These are phyloP conservation scores for Pangasius macronema DNA, from an alignment of 2,797 vertebrate species.

Conservation along the genomic window DNA sequence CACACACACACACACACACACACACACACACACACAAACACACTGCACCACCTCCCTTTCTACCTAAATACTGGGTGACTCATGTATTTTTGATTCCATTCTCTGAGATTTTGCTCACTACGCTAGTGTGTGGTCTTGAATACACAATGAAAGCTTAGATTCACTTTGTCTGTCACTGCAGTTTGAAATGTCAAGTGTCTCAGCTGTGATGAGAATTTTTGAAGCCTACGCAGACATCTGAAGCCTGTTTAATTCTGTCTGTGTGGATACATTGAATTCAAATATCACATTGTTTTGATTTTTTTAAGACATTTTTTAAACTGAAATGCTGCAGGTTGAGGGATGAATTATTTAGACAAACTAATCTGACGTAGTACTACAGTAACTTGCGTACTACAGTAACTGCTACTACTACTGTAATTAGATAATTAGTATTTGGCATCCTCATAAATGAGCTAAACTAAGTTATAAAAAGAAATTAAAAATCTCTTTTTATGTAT, in stretches of 20 bases:
- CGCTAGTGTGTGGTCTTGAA: conserved; percentile 45
- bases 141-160: conserved; percentile 35
- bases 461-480: neutral
- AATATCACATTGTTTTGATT: neutral
- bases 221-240: neutral
- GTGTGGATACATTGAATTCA: conserved; percentile 4
- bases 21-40: conserved; percentile 3
- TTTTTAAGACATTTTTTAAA: neutral
- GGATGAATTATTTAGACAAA: neutral
- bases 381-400: neutral
- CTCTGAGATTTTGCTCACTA: conserved; percentile 36
- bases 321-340: neutral
- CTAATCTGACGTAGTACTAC: too few species aligned
- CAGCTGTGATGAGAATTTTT: conserved; percentile 24
- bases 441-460: neutral
- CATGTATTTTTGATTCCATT: conserved; percentile 41
- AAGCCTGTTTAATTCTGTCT: conserved; percentile 23
- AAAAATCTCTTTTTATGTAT: neutral
- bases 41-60: conserved; percentile 3
- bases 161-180: conserved; percentile 27
- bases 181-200: conserved; percentile 52
- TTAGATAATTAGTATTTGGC: neutral
- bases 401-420: neutral
- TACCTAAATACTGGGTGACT: conserved; percentile 43
- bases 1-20: conserved; percentile 12